Conservation (phyloP, 2,797 vertebrate genomes). For the Molossus molossus region DNA sequence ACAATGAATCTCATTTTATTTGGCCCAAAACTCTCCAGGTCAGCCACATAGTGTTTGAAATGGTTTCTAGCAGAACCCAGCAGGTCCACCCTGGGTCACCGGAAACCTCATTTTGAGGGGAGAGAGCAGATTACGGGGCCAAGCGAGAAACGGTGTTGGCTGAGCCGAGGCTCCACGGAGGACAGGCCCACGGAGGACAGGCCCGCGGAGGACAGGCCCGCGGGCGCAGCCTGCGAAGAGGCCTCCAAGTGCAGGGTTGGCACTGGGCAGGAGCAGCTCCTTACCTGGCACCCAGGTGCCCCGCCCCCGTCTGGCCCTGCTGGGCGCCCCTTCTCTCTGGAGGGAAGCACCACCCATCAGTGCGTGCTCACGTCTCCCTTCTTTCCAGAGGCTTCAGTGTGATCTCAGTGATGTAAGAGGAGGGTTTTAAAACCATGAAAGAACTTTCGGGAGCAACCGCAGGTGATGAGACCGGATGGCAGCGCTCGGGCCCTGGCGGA, state of each 20-base stretch:
- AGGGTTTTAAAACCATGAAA: neutral
- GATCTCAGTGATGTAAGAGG: neutral
- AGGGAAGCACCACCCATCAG: neutral
- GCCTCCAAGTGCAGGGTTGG: fast-evolving
- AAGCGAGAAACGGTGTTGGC: neutral
- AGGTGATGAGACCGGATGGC: neutral
- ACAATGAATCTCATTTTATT: neutral
- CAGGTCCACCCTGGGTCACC: neutral
- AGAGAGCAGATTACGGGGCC: neutral
- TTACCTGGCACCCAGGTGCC: neutral
- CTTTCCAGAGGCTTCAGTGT: neutral
- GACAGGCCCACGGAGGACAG: no score
- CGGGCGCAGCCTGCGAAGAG: no score
- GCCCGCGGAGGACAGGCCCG: neutral
- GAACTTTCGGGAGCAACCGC: neutral
- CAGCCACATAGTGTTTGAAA: neutral
- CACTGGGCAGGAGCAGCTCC: neutral
- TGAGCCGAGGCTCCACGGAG: neutral
- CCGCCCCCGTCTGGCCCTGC: neutral
- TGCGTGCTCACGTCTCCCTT: neutral
- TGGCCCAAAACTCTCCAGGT: neutral
- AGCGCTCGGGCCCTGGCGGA: neutral
- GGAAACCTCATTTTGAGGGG: neutral
- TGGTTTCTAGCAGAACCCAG: neutral
- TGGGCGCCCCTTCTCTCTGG: neutral